A percentile compares a stretch with the other conserved stretches of the same genome.
Conservation (phyloP, 2,113 vertebrate genomes). For the Mungos mungo region DNA sequence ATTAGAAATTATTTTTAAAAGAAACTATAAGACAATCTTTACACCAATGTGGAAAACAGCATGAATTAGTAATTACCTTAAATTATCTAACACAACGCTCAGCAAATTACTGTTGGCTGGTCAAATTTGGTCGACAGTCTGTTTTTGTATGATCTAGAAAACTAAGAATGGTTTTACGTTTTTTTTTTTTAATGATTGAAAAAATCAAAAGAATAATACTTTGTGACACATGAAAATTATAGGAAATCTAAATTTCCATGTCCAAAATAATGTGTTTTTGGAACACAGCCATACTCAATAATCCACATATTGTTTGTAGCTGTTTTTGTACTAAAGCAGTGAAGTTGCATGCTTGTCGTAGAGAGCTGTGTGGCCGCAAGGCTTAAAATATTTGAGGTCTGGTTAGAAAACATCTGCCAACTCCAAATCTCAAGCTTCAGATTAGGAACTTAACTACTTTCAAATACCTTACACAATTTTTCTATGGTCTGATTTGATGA, state of each 20-base stretch:
- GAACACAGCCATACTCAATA: background rate
- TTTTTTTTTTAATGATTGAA: background rate
- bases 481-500: background rate
- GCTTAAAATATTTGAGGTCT: background rate
- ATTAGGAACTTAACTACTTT: background rate
- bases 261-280: background rate
- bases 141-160: background rate
- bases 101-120: background rate
- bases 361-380: background rate
- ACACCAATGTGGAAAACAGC: background rate
- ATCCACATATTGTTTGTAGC: background rate
- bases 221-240: background rate
- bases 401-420: background rate
- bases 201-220: background rate
- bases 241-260: background rate
- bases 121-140: background rate
- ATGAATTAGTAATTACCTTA: background rate
- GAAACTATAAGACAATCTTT: background rate
- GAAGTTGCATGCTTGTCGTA: background rate
- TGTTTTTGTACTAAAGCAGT: background rate
- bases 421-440: background rate
- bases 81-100: background rate
- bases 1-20: background rate
- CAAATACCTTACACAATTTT: background rate
- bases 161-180: background rate